Evolutionary conservation across 2,113 vertebrate species (phyloP).

Genomic region (Sander vitreus): DNA sequence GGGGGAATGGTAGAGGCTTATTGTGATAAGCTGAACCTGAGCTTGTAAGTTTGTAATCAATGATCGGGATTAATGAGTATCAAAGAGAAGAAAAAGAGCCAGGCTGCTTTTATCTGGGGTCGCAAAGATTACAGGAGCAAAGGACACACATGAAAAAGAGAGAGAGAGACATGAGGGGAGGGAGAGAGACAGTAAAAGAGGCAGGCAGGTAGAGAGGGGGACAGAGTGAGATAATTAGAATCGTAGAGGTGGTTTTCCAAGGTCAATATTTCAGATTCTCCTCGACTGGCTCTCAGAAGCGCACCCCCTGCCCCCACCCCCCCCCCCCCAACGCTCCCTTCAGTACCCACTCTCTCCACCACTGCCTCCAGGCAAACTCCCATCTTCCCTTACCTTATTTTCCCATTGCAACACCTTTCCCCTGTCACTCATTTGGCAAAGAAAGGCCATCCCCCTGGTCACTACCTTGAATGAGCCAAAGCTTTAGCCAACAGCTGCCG

Average conservation of each 20-base stretch:
- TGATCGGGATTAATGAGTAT: slow-evolving; percentile 86
- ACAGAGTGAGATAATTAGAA: slow-evolving; percentile 65
- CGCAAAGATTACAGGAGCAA: slow-evolving; percentile 78
- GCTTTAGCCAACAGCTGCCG: slow-evolving; percentile 29
- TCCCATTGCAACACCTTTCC: slow-evolving; percentile 32
- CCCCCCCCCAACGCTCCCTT: neutral
- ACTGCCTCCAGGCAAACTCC: slow-evolving; percentile 52
- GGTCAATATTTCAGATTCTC: slow-evolving; percentile 79
- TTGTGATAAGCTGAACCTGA: slow-evolving; percentile 82
- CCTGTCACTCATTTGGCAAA: slow-evolving; percentile 60
- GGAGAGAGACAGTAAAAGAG: slow-evolving; percentile 31
- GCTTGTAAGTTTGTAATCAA: slow-evolving; percentile 86
- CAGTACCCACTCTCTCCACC: slow-evolving; percentile 23
- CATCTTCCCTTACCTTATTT: slow-evolving; percentile 48
- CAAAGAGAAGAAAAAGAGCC: slow-evolving; percentile 76
- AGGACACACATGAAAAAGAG: slow-evolving; percentile 48
- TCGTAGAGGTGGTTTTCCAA: slow-evolving; percentile 78
- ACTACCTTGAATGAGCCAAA: slow-evolving; percentile 29
- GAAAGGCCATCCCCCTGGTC: slow-evolving; percentile 43
- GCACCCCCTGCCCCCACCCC: neutral
- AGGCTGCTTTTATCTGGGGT: slow-evolving; percentile 81
- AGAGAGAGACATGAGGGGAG: slow-evolving; percentile 22
- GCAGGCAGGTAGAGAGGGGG: neutral
- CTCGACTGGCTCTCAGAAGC: slow-evolving; percentile 58
- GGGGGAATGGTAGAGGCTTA: slow-evolving; percentile 71